Conservation (phyloP, 2,797 vertebrate genomes). For the Amblyopsis hoosieri region DNA sequence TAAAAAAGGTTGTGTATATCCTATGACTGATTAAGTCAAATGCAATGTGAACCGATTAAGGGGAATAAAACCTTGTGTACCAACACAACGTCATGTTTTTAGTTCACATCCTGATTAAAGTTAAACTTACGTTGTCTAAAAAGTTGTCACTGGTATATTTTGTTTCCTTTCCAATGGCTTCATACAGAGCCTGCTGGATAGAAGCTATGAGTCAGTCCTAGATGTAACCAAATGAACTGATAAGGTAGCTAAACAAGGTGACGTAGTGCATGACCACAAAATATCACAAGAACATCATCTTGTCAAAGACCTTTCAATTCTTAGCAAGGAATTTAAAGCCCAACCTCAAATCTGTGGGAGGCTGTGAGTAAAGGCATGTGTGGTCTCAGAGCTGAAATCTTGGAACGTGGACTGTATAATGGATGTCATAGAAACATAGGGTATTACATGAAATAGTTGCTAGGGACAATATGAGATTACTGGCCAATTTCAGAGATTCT, state of each 20-base stretch:
- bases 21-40: neutral
- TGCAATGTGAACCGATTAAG: neutral
- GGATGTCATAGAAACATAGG: neutral
- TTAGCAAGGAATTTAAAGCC: conserved; percentile 10
- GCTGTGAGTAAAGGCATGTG: conserved; percentile 1
- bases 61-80: neutral
- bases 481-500: neutral
- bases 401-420: neutral
- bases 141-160: conserved; percentile 1
- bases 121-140: conserved; percentile 1
- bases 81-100: too few species aligned
- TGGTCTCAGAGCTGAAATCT: neutral
- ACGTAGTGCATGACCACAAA: conserved; percentile 12
- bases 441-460: neutral
- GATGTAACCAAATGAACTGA: conserved; percentile 12
- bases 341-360: conserved; percentile 15
- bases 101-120: neutral
- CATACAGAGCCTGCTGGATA: conserved; percentile 3
- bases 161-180: neutral
- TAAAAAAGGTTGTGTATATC: too few species aligned
- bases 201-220: neutral
- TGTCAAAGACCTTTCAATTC: conserved; percentile 25
- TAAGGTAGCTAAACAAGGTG: conserved; percentile 9
- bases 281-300: conserved; percentile 32
- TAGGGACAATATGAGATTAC: neutral